Conservation (phyloP, 2,888 invertebrate species). For the Drosophila mayaguana region DNA sequence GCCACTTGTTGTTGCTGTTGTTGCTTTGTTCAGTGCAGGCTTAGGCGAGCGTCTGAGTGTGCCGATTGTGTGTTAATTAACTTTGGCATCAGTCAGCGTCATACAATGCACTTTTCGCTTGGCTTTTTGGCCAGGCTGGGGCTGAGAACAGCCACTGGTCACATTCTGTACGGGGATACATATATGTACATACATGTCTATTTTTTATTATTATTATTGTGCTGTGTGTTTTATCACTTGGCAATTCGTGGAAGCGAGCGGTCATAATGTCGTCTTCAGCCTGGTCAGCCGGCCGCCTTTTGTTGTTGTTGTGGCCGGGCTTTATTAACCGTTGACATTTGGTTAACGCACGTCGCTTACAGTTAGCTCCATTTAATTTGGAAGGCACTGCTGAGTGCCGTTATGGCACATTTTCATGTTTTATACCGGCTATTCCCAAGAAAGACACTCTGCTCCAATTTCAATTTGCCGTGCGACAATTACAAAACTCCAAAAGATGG, state of each 20-base stretch:
- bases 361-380: slow-evolving; percentile 63
- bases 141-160: slow-evolving; percentile 51
- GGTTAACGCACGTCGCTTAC: slow-evolving; percentile 70
- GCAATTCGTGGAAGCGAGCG: slow-evolving; percentile 47
- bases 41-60: slow-evolving; percentile 28
- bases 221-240: slow-evolving; percentile 47
- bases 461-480: slow-evolving; percentile 33
- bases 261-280: slow-evolving; percentile 40
- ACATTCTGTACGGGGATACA: slow-evolving; percentile 25
- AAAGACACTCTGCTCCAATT: slow-evolving; percentile 47
- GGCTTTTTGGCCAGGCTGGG: slow-evolving; percentile 34
- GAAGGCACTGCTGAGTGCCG: slow-evolving; percentile 56
- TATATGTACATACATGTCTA: neutral
- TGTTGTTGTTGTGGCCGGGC: slow-evolving; percentile 19
- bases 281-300: slow-evolving; percentile 1
- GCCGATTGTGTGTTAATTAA: slow-evolving; percentile 78
- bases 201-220: slow-evolving; percentile 2
- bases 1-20: slow-evolving; percentile 48
- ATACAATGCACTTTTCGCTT: slow-evolving; percentile 45
- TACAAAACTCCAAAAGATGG: slow-evolving; percentile 54
- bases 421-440: slow-evolving; percentile 64
- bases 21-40: slow-evolving; percentile 22
- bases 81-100: slow-evolving; percentile 57
- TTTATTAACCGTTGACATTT: slow-evolving; percentile 77
- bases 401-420: slow-evolving; percentile 73